These are phyloP conservation scores for Charaxes varanes DNA, from an alignment of 1,140 invertebrate species.

Conservation along the genomic window DNA sequence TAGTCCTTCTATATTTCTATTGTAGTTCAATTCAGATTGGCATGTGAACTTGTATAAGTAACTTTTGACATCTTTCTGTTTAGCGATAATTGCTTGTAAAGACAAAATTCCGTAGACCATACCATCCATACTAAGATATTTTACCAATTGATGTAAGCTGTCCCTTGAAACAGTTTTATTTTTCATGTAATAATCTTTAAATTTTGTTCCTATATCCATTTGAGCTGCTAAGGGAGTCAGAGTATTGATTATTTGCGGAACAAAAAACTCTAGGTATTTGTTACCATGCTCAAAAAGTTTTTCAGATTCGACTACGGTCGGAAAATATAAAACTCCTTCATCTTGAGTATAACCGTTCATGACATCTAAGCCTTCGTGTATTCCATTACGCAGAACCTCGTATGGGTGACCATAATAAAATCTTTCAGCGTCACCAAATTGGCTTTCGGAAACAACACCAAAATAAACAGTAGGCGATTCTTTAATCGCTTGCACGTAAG, in stretches of 20 bases:
- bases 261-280: conserved; percentile 26
- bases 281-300: conserved; percentile 23
- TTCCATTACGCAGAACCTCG: conserved; percentile 19
- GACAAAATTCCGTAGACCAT: conserved; percentile 22
- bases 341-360: conserved; percentile 37
- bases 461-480: conserved; percentile 9
- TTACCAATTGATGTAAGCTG: conserved; percentile 18
- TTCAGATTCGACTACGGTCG: conserved; percentile 3
- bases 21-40: conserved; percentile 31
- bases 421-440: conserved; percentile 29
- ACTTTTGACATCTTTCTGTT: conserved; percentile 21
- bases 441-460: conserved; percentile 29
- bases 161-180: conserved; percentile 10
- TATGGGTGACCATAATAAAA: conserved; percentile 25
- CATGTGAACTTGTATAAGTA: conserved; percentile 42
- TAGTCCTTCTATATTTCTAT: conserved; percentile 10
- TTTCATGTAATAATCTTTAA: conserved; percentile 34
- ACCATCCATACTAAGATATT: conserved; percentile 17
- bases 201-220: conserved; percentile 27
- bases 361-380: conserved; percentile 43
- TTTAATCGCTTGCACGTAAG: conserved; percentile 15
- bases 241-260: conserved; percentile 22
- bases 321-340: conserved; percentile 31
- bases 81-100: conserved; percentile 25
- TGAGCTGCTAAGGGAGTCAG: conserved; percentile 16